Evolutionary conservation across 2,113 vertebrate genomes (phyloP), one percentile per base, ranked within the genome.

Genomic region (Centropristis striata): DNA sequence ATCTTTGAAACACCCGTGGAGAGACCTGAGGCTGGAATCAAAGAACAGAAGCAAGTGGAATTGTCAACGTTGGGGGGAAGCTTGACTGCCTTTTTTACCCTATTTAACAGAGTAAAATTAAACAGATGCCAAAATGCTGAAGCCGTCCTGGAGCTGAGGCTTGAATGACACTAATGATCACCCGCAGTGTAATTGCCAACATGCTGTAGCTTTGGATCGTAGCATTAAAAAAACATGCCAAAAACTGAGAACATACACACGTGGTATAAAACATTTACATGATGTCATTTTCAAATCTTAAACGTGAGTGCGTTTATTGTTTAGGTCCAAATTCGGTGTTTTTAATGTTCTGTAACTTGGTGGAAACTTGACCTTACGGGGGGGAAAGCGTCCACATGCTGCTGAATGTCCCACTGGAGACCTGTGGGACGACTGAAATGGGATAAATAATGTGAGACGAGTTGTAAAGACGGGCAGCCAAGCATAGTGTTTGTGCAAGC

Each of bases 91-190:
- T 57, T 61, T 86, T 70, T 55, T 14, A 64, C 37, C 28, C 20
- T 10, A 50, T 49, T 39, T 55, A 77, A 71, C 14, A n/a, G 21
- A 81, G 76, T 20, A 13, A 76, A 88, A 79, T 71, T 47, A 58
- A 78, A 87, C 69, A 71, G 39, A 71, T 69, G 68, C 54, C 64
- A 75, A 70, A 75, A 77, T 50, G 27, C 21, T 55, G 46, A 57
- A 71, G 32, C 51, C 8, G 4, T n/a, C 36, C 37, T 63, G 68
- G 69, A 37, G 20, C 74, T 60, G 47, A 60, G 55, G 72, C 41
- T 49, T 75, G 61, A 86, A 75, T 49, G 67, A 63, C 59, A 28
- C 63, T 83, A 80, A 75, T 80, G 82, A 86, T 86, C 86, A 55
- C 66, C 81, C 58, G 75, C 71, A 21, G 82, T n/a, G 65, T 82